Percentiles rank a stretch among this genome's conserved stretches.
Evolutionary conservation across 1,140 invertebrate species (phyloP).

Genomic region (Dolichoris vasculosae): DNA sequence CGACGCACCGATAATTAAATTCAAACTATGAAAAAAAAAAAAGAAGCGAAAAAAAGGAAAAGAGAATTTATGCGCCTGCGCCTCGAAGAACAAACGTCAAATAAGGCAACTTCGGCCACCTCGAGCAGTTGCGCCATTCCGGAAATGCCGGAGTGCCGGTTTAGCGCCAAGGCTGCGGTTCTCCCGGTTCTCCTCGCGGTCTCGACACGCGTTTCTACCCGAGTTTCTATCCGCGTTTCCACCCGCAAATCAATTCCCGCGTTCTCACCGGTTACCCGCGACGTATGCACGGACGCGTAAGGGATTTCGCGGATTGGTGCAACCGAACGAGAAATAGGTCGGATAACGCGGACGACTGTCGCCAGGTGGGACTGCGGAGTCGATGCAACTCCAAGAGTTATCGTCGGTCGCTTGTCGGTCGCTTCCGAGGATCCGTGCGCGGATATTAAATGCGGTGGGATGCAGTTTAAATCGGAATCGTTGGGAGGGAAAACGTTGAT

Average conservation of each 20-base stretch:
- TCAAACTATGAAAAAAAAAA: background rate
- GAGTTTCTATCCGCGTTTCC: background rate
- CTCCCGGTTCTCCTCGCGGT: background rate
- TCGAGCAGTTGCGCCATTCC: slow-evolving; percentile 62
- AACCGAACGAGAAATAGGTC: background rate
- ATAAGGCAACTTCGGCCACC: background rate
- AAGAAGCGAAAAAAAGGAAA: background rate
- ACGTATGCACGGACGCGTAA: background rate
- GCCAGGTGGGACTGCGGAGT: too few relatives aligned
- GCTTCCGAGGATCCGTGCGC: too few relatives aligned
- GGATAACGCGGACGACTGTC: too few relatives aligned
- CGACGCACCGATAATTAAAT: background rate
- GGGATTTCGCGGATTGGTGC: background rate
- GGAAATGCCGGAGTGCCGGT: slow-evolving; percentile 66
- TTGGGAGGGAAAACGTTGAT: too few relatives aligned
- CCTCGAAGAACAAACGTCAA: background rate
- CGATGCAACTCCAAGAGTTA: too few relatives aligned
- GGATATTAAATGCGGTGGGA: too few relatives aligned
- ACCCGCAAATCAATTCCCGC: slow-evolving; percentile 67
- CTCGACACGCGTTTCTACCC: slow-evolving; percentile 34
- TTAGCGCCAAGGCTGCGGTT: slow-evolving; percentile 57
- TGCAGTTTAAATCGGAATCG: too few relatives aligned
- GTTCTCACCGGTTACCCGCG: slow-evolving; percentile 1
- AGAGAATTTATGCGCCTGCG: background rate
- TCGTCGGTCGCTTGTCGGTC: too few relatives aligned